These are phyloP conservation scores for Motacilla tschutschensis DNA, from an alignment of 2,113 vertebrate genomes.

Conservation along the genomic window DNA sequence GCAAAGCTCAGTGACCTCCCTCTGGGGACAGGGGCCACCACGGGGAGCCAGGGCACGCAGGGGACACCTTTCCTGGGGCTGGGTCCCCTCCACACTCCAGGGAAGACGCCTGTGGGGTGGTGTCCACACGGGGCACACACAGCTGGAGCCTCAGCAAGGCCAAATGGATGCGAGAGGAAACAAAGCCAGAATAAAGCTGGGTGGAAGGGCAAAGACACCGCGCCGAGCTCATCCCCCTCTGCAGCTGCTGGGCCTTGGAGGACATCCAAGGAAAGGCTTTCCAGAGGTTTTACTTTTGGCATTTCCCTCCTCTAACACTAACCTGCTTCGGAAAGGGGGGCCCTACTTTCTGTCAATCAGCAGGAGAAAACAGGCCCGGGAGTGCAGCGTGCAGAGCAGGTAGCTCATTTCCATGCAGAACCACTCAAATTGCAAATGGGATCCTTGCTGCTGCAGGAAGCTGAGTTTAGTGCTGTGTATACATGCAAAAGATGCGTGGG, in stretches of 20 bases:
- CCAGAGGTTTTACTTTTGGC: not conserved
- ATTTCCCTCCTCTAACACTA: not conserved
- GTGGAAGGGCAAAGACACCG: constrained; percentile 20
- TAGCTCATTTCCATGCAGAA: constrained; percentile 9
- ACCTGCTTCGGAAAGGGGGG: constrained; percentile 8
- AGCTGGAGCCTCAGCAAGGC: constrained; percentile 36
- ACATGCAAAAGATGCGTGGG: not conserved
- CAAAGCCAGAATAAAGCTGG: not conserved
- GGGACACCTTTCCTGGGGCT: not conserved
- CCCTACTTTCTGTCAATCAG: not conserved
- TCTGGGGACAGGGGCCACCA: not conserved
- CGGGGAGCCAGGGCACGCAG: too few species aligned
- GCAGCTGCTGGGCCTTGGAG: constrained; percentile 54
- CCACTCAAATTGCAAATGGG: not conserved
- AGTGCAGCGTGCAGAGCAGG: not conserved
- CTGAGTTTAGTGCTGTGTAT: not conserved
- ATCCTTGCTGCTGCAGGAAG: not conserved
- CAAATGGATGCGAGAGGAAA: not conserved
- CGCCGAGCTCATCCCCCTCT: constrained; percentile 18
- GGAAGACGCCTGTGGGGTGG: not conserved
- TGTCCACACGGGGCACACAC: not conserved
- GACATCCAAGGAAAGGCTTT: constrained; percentile 22
- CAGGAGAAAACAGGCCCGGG: not conserved
- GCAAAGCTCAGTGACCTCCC: not conserved
- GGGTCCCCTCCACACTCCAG: not conserved